Conservation (phyloP, 2,113 vertebrate species). For the Phyllostomus discolor region DNA sequence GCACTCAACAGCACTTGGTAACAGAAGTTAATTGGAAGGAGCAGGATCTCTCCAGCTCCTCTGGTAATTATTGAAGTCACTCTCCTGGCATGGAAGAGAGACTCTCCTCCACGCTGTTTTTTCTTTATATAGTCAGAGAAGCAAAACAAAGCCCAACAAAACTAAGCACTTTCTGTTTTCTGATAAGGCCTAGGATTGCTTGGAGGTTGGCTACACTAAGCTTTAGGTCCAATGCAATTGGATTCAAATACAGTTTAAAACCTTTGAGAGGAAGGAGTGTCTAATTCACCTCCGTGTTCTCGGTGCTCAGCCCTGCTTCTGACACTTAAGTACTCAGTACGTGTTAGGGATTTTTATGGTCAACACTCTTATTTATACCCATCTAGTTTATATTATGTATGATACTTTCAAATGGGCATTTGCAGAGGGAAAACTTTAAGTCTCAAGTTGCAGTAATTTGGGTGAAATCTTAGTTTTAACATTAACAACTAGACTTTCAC, state of each 20-base stretch:
- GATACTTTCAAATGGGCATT: not conserved
- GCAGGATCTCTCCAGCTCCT: not conserved
- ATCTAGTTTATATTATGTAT: not conserved
- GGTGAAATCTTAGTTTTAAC: not conserved
- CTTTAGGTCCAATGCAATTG: not conserved
- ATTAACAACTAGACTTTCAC: not conserved
- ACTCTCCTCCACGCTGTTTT: constrained; percentile 7
- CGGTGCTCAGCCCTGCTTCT: not conserved
- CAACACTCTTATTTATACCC: not conserved
- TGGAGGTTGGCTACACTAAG: constrained; percentile 1
- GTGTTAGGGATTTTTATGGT: not conserved
- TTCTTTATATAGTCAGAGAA: not conserved
- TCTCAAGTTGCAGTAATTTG: not conserved
- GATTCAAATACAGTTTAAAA: not conserved
- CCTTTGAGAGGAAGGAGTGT: not conserved
- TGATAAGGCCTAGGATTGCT: constrained; percentile 26
- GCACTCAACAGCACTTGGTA: constrained; percentile 13
- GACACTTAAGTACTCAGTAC: not conserved
- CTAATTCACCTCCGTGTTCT: not conserved
- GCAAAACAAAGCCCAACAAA: constrained; percentile 33
- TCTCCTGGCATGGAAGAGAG: not conserved
- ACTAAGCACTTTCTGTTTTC: not conserved
- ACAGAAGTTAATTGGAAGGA: constrained; percentile 60
- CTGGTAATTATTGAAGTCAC: constrained; percentile 42
- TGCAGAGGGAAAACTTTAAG: not conserved